phyloP scores from a whole-genome alignment of 2,113 vertebrate species.

The Laticauda laticaudata region DNA sequence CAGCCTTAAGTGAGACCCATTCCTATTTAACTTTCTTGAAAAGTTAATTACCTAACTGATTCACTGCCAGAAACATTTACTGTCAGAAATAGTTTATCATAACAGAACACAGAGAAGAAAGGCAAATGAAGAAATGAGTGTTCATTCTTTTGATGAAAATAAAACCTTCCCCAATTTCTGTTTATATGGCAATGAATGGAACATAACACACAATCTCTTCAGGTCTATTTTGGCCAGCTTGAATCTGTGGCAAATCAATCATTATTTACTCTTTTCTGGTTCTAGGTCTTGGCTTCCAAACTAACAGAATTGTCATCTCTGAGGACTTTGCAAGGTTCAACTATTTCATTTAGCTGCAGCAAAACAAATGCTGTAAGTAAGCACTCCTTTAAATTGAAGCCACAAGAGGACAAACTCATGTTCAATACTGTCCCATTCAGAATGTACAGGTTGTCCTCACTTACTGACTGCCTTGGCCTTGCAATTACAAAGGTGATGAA shows the following conservation, averaged over 20 bases:
- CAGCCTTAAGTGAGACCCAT: not conserved
- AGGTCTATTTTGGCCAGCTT: not conserved
- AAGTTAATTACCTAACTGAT: too few species aligned
- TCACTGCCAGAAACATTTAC: not conserved
- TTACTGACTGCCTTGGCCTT: not conserved
- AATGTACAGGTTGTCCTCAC: not conserved
- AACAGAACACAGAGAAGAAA: not conserved
- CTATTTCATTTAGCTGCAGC: constrained; percentile 81
- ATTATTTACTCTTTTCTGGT: constrained; percentile 18
- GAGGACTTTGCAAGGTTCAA: constrained; percentile 83
- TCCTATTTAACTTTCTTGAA: not conserved
- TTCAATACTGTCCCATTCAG: not conserved
- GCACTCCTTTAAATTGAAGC: not conserved
- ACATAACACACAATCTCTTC: not conserved
- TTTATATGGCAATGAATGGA: not conserved
- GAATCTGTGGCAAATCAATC: not conserved
- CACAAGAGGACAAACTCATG: not conserved
- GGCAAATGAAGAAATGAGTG: not conserved
- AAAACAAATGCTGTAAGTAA: constrained; percentile 75
- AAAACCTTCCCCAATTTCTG: not conserved
- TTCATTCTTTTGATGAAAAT: not conserved
- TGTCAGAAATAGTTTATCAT: not conserved
- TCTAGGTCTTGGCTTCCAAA: constrained; percentile 67
- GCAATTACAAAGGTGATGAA: not conserved
- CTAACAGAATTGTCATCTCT: constrained; percentile 59